Evolutionary conservation across 23 tunicate species (phyloP), one percentile per base, ranked within the genome.

Genomic region (Ascidia mentula): DNA sequence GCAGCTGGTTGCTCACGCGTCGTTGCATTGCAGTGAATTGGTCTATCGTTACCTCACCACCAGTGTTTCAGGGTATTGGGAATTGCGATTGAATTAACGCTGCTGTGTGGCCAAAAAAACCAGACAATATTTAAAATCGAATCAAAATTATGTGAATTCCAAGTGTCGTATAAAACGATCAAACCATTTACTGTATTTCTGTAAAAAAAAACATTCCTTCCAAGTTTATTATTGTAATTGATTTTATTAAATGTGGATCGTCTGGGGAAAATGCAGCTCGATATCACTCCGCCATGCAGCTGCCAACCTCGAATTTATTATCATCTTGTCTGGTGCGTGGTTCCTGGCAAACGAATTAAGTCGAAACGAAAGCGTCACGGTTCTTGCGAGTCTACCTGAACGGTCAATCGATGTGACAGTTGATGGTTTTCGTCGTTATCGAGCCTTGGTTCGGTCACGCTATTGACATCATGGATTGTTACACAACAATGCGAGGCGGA

Each of bases 401-500:
- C n/a, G n/a, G n/a, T n/a, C 65, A 53, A 53, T 53, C 65, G 13
- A 53, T 53, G 65, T 53, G 65, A 53, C 65, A 53, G 65, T 53
- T 53, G 65, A 53, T 53, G 65, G 4, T 28, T 6, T 26, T 28
- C 65, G 7, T 9, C 24, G 24, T 53, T 53, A 53, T 9, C 13
- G 65, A 53, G 24, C 65, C 24, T 3, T 53, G 65, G 65, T 26
- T 53, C 65, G 65, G 65, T 53, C 65, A 53, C 65, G 65, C 7
- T 53, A 42, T 15, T 42, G 15, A 42, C 15, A 53, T 53, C 65
- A 53, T 53, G 65, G 65, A 53, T 53, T 53, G 65, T 53, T 53
- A 53, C 65, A 53, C 65, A 53, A 53, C 65, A 53, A 53, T 53
- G 13, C 65, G 24, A 9, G 65, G 65, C 65, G 65, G 65, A 5